Percentiles rank a stretch among this genome's conserved stretches.
Conservation (phyloP, 2,888 invertebrate genomes). For the Villa cingulata region DNA sequence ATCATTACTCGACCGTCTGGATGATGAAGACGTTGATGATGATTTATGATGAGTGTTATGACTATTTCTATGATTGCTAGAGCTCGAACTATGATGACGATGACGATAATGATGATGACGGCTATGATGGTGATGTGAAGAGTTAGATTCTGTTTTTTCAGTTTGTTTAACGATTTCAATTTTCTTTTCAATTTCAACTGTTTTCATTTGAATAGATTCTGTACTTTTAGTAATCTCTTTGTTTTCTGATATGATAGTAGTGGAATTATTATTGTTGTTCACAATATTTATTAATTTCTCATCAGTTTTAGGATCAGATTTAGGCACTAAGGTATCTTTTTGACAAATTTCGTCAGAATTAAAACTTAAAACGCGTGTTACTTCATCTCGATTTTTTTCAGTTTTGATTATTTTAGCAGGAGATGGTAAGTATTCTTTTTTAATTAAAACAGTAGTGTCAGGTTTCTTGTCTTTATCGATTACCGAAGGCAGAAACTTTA, state of each 20-base stretch:
- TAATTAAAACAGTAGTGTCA: conserved; percentile 14
- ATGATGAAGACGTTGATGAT: conserved; percentile 17
- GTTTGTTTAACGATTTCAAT: background rate
- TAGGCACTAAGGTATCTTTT: conserved; percentile 10
- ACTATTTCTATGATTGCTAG: conserved; percentile 9
- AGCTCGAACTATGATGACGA: conserved; percentile 15
- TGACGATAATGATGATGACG: background rate
- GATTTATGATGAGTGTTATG: conserved; percentile 16
- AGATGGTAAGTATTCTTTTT: conserved; percentile 14
- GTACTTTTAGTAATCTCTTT: conserved; percentile 9
- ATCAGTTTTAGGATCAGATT: conserved; percentile 13
- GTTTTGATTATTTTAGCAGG: conserved; percentile 13
- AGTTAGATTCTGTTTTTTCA: background rate
- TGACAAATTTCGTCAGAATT: conserved; percentile 10
- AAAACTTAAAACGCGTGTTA: conserved; percentile 30
- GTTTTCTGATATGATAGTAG: conserved; percentile 11
- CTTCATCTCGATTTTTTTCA: conserved; percentile 28
- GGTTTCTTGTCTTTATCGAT: background rate
- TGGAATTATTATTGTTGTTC: conserved; percentile 4
- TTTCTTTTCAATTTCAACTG: background rate
- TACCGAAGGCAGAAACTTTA: background rate
- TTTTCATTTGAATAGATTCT: background rate
- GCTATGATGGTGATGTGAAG: background rate
- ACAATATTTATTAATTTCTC: conserved; percentile 2
- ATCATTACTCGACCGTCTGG: conserved; percentile 22